Evolutionary conservation across 2,113 vertebrate genomes (phyloP), one percentile per base, ranked within the genome.

Genomic region (Chaetura pelagica): DNA sequence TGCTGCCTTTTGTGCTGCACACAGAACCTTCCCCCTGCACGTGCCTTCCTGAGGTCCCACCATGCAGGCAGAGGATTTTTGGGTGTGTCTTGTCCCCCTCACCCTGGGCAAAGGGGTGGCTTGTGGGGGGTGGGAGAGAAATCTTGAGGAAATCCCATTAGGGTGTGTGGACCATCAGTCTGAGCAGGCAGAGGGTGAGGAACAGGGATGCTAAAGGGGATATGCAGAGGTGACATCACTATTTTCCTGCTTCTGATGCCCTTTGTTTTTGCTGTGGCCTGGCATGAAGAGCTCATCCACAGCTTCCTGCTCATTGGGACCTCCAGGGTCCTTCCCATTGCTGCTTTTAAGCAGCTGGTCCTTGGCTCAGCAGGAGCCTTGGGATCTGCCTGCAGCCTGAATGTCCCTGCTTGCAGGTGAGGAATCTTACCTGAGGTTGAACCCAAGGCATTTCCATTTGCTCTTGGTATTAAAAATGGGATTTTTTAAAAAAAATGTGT

Each of bases 21-120:
- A 3, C 3, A 11, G 10, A 4, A 22, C 16, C 23, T 42, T n/a
- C 29, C 51, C 29, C 2, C 42, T 26, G 3, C 9, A 4, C 0
- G 0, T 13, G 59, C 30, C 17, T 34, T 21, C 67, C 49, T 1
- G 27, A 49, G 46, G 32, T 76, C 38, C 27, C 30, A 3, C 1
- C 4, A 14, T 16, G 40, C 8, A 30, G 20, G 32, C 14, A 8
- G 34, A 51, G 54, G 48, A 15, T 15, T 57, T 46, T 46, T 32
- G 10, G 10, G 22, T 10, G 29, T 9, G 4, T 55, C 35, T 61
- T 74, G 54, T 10, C 54, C 30, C 26, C 14, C 71, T 78, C 52
- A 9, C 29, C 40, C 54, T 10, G 8, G 46, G 54, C 15, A n/a
- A 62, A 78, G 52, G 46, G 7, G 11, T 10, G 52, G 52, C 52